Conservation (phyloP, 2,113 vertebrate genomes). For the Corvus moneduloides region DNA sequence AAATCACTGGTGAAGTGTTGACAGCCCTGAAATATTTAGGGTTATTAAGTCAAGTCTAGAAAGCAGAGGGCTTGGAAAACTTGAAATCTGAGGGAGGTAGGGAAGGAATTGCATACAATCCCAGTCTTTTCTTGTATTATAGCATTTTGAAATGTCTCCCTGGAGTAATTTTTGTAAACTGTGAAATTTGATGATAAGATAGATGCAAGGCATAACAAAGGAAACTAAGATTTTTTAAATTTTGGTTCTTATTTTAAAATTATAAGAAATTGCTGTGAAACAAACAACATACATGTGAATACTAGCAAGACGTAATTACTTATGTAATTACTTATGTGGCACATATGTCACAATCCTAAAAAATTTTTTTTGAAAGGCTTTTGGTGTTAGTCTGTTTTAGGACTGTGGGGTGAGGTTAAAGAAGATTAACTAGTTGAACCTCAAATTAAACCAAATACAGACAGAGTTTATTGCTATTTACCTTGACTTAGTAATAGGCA, state of each 20-base stretch:
- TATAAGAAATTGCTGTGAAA: neutral
- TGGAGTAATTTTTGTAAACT: neutral
- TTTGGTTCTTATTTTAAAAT: neutral
- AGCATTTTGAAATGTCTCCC: neutral
- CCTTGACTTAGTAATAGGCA: neutral
- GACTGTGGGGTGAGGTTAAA: neutral
- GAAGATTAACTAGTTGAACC: neutral
- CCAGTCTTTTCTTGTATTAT: neutral
- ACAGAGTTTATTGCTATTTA: slow-evolving; percentile 19
- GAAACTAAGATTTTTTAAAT: neutral
- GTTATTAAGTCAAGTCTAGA: slow-evolving; percentile 32
- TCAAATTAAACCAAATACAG: slow-evolving; percentile 16
- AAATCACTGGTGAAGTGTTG: neutral
- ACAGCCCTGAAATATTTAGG: neutral
- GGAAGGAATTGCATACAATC: neutral
- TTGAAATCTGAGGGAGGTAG: neutral
- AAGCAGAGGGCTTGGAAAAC: neutral
- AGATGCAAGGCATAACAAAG: neutral
- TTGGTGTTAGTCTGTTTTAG: neutral
- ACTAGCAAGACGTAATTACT: neutral
- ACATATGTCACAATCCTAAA: neutral
- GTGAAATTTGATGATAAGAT: neutral
- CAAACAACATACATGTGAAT: neutral
- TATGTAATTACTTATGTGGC: neutral
- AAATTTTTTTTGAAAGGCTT: neutral